These are phyloP conservation scores for Eledone cirrhosa DNA, from an alignment of 2,888 invertebrate species.

Conservation along the genomic window DNA sequence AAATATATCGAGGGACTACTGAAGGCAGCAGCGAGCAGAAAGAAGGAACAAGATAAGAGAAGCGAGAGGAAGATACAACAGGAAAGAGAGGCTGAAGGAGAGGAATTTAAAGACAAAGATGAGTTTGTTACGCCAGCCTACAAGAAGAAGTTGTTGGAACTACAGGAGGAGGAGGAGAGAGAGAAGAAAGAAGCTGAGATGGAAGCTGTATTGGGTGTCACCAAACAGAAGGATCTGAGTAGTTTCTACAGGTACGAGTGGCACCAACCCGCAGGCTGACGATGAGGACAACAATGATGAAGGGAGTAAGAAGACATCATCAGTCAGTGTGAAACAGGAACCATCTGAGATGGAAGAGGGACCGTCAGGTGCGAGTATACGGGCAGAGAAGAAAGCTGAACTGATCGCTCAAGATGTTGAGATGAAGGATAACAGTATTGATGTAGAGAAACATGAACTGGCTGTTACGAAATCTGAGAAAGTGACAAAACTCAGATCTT, in stretches of 20 bases:
- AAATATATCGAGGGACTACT: constrained; percentile 88
- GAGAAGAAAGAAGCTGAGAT: constrained; percentile 85
- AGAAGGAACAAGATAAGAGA: constrained; percentile 88
- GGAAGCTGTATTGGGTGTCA: constrained; percentile 83
- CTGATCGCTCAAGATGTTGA: not conserved
- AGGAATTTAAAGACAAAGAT: constrained; percentile 92
- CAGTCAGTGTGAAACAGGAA: constrained; percentile 35
- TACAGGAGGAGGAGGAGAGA: constrained; percentile 84
- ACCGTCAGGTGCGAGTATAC: too few species aligned
- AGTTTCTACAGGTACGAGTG: constrained; percentile 83
- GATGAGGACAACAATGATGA: constrained; percentile 30
- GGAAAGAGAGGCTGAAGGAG: constrained; percentile 93
- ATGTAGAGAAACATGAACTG: too few species aligned
- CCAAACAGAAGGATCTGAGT: constrained; percentile 87
- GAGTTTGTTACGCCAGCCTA: constrained; percentile 95
- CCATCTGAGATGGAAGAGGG: constrained; percentile 31
- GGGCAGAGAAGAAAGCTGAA: constrained; percentile 25
- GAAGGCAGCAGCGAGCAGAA: constrained; percentile 84
- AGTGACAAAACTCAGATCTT: constrained; percentile 12
- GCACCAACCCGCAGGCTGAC: constrained; percentile 71
- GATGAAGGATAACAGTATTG: too few species aligned
- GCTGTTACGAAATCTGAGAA: constrained; percentile 11
- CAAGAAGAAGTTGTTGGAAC: constrained; percentile 90
- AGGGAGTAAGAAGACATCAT: constrained; percentile 48
- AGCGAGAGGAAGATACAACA: constrained; percentile 90